Conservation (phyloP, 2,888 invertebrate genomes). For the Meta bourneti region DNA sequence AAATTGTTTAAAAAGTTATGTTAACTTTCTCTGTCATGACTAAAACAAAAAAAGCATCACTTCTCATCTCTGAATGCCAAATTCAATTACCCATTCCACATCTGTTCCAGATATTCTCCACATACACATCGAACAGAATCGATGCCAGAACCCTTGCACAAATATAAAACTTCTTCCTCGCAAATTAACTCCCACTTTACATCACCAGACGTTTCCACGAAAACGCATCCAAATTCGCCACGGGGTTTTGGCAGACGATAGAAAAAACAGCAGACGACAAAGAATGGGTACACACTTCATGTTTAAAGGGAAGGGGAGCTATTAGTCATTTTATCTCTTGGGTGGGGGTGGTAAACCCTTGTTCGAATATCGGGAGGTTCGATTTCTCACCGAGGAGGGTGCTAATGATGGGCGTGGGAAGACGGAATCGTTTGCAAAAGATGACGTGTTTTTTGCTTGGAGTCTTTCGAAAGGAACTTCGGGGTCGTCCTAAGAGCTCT, state of each 20-base stretch:
- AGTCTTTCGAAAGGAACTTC: not conserved
- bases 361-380: not conserved
- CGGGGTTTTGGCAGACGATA: not conserved
- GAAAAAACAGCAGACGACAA: conserved; percentile 12
- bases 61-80: no score
- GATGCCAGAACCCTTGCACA: no score
- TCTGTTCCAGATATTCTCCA: no score
- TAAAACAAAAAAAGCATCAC: no score
- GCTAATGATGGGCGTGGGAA: not conserved
- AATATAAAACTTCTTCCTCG: no score
- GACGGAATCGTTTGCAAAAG: not conserved
- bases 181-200: not conserved
- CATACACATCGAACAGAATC: no score
- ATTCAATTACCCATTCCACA: no score
- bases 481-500: not conserved
- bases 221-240: conserved; percentile 2
- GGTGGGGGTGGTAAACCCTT: not conserved
- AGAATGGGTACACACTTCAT: not conserved
- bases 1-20: no score
- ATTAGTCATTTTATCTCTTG: conserved; percentile 20
- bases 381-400: not conserved
- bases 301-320: conserved; percentile 1
- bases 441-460: not conserved
- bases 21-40: no score
- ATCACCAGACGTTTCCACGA: not conserved